Evolutionary conservation across 2,113 vertebrate species (phyloP), one percentile per base, ranked within the genome.

Genomic region (Tachysurus vachellii): DNA sequence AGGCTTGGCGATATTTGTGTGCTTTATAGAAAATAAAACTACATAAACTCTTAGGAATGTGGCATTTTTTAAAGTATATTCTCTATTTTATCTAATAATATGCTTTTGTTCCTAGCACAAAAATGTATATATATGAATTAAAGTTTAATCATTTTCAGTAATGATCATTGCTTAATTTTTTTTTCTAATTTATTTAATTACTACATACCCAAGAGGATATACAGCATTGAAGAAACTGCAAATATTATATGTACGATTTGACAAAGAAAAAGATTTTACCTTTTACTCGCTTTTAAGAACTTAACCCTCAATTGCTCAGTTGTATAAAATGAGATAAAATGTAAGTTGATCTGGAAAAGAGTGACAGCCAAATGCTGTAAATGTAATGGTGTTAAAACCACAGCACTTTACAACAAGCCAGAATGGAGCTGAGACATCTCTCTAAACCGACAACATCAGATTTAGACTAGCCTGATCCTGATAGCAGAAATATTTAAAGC

Each of bases 401-500:
- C 19, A 89, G 90, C 89, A 91, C 87, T 36, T 73, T 82, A 83
- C 77, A 90, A 86, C 87, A 83, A 61, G 77, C 80, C 61, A 73
- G 85, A 76, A 88, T 88, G 54, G 82, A 82, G 83, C 56, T 64
- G 75, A 79, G 56, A 59, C 84, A 90, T 90, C 90, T 88, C 53
- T 86, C 86, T 89, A 89, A 89, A 91, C 80, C 85, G 90, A 87
- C 90, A 88, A 89, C 89, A 90, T 91, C 90, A 91, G 91, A 92
- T 90, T 85, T 54, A 53, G 50, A 68, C 87, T 88, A 84, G 70
- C 85, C 85, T 89, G 89, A 47, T 90, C 88, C 90, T 91, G 92
- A 93, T 93, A 90, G 89, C 80, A 80, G 84, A 83, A 92, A 90
- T 89, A 91, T 92, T 92, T 92, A 91, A 91, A 92, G 91, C 82